These are phyloP conservation scores for Embiotoca jacksoni DNA, from an alignment of 2,113 vertebrate genomes.

Conservation along the genomic window DNA sequence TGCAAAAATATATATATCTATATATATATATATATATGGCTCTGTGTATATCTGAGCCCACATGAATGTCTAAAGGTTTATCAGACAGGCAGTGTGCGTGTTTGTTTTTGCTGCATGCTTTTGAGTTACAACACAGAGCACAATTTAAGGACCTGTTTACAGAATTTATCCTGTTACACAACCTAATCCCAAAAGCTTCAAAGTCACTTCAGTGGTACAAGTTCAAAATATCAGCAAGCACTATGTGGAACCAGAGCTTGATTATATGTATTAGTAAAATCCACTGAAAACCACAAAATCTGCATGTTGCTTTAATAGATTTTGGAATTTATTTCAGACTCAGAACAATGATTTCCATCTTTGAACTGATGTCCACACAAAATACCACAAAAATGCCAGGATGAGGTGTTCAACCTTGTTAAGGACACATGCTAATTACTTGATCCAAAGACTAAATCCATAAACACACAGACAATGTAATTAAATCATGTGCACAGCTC, in stretches of 20 bases:
- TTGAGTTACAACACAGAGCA: slow-evolving; percentile 46
- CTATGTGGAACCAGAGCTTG: slow-evolving; percentile 30
- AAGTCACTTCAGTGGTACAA: slow-evolving; percentile 41
- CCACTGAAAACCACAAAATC: background rate
- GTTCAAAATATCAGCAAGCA: slow-evolving; percentile 49
- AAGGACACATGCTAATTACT: slow-evolving; percentile 67
- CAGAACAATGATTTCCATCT: slow-evolving; percentile 7
- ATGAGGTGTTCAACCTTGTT: slow-evolving; percentile 69
- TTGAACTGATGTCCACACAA: background rate
- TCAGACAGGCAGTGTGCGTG: slow-evolving; percentile 23
- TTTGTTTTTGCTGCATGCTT: slow-evolving; percentile 59
- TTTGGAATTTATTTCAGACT: background rate
- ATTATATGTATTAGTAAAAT: slow-evolving; percentile 7
- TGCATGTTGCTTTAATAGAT: background rate
- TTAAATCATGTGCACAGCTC: slow-evolving; percentile 64
- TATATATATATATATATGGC: background rate
- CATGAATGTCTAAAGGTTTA: slow-evolving; percentile 34
- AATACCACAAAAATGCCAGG: slow-evolving; percentile 22
- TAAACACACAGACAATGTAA: slow-evolving; percentile 72
- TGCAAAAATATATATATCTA: too few species aligned
- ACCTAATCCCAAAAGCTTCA: slow-evolving; percentile 68
- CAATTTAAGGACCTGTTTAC: slow-evolving; percentile 59
- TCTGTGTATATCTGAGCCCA: slow-evolving; percentile 7
- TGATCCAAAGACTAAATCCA: slow-evolving; percentile 71
- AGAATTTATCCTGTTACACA: slow-evolving; percentile 73